These are phyloP conservation scores for Sitodiplosis mosellana DNA, from an alignment of 1,140 invertebrate genomes.

Conservation along the genomic window DNA sequence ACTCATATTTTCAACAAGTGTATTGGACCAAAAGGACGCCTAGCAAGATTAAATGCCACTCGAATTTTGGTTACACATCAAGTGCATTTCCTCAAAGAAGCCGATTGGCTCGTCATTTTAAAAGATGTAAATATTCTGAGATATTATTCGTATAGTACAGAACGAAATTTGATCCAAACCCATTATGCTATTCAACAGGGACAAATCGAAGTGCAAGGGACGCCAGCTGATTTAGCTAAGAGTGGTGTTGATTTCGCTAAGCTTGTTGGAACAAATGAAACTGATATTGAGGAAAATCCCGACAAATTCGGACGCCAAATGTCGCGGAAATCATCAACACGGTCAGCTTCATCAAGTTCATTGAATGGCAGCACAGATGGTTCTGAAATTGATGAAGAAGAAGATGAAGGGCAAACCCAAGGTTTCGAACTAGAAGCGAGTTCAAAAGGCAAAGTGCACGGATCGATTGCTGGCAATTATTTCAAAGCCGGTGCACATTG, in stretches of 20 bases:
- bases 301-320: neutral
- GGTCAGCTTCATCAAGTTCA: neutral
- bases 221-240: conserved; percentile 36
- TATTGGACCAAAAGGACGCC: conserved; percentile 16
- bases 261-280: conserved; percentile 5
- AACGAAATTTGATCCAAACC: too few relatives aligned
- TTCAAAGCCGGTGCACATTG: conserved; percentile 15
- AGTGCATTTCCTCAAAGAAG: conserved; percentile 50
- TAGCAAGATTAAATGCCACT: conserved; percentile 27
- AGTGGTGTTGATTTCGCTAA: conserved; percentile 36
- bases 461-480: conserved; percentile 7
- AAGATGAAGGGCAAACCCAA: neutral
- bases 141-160: too few relatives aligned
- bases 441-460: conserved; percentile 11
- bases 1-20: conserved; percentile 34
- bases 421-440: neutral
- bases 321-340: neutral
- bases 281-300: conserved; percentile 12
- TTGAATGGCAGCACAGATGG: neutral
- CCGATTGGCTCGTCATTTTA: conserved; percentile 44
- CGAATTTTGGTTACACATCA: conserved; percentile 62
- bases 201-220: conserved; percentile 33
- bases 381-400: neutral
- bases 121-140: conserved; percentile 27
- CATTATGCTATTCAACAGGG: conserved; percentile 9